Base-by-base conservation (phyloP, 2,888 invertebrate genomes). In the Galerucella calmariensis region DNA sequence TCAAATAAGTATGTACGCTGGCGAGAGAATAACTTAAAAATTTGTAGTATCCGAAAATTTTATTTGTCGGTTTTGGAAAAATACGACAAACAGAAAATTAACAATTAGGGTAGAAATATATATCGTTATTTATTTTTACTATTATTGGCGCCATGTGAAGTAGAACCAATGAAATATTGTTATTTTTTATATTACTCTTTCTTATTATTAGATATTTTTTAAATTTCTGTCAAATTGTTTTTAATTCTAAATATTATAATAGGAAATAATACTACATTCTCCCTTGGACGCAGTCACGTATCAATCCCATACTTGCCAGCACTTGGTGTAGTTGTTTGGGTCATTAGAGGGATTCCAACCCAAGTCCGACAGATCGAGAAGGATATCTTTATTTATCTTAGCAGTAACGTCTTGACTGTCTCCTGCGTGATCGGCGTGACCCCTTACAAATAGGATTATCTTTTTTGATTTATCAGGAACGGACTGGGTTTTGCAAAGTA, bases 321-420 rank as follows among this genome's bases (percentile, higher is more conserved):
- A 84, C 84, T 84, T 86, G 84, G 80, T 76, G 76, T 84, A 83
- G 85, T 86, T 86, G 86, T 85, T 86, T 84, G 84, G 85, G 86
- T 85, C 86, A 86, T 86, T 87, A 87, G 86, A 84, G 85, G 82
- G 84, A 68, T 69, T 75, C 44, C 67, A 48, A 44, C 61, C 46
- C 66, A 66, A 67, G 63, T 71, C 66, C 58, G 71, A 71, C 71
- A 66, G 67, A 67, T 63, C 73, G 82, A 83, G 83, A 84, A 82
- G 84, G 87, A 87, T 86, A 87, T 87, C 86, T 86, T 87, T 87
- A 87, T 87, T 87, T 87, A 87, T 87, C 87, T 87, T 86, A 83
- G 85, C 56, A 65, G 85, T 63, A 84, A 84, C 84, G 85, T 86
- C 85, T 85, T 84, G 77, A 82, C 81, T 82, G 80, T 79, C 81